phyloP scores from a whole-genome alignment of 2,113 vertebrate species.

The Tylochromis polylepis region DNA sequence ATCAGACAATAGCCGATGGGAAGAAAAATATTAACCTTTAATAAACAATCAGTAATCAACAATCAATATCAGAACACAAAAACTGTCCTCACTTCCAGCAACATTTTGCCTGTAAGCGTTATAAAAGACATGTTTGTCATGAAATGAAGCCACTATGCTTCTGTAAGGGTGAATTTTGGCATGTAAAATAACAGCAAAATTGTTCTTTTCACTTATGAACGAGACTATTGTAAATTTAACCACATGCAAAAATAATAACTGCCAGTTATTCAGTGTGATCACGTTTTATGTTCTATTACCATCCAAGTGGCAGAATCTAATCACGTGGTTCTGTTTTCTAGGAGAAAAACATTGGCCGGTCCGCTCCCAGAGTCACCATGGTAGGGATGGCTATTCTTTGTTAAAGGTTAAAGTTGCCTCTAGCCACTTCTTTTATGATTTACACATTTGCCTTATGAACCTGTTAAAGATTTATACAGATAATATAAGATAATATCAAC shows the following conservation, averaged over 20 bases:
- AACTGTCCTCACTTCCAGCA: background rate
- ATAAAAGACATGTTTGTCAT: background rate
- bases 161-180: background rate
- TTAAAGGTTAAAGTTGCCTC: conserved; percentile 61
- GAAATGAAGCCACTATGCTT: background rate
- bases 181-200: background rate
- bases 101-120: background rate
- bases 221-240: background rate
- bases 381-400: conserved; percentile 74
- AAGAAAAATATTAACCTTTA: conserved; percentile 6
- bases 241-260: background rate
- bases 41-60: background rate
- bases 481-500: background rate
- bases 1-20: conserved; percentile 13
- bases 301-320: background rate
- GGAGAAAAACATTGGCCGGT: conserved; percentile 78
- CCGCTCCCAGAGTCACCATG: conserved; percentile 79
- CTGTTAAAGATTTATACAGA: background rate
- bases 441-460: background rate
- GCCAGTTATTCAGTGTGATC: background rate
- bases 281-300: background rate
- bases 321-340: conserved; percentile 74
- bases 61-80: conserved; percentile 7
- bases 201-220: background rate
- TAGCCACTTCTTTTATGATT: conserved; percentile 23